Conservation (phyloP, 2,888 invertebrate species). For the Chrysina gloriosa region DNA sequence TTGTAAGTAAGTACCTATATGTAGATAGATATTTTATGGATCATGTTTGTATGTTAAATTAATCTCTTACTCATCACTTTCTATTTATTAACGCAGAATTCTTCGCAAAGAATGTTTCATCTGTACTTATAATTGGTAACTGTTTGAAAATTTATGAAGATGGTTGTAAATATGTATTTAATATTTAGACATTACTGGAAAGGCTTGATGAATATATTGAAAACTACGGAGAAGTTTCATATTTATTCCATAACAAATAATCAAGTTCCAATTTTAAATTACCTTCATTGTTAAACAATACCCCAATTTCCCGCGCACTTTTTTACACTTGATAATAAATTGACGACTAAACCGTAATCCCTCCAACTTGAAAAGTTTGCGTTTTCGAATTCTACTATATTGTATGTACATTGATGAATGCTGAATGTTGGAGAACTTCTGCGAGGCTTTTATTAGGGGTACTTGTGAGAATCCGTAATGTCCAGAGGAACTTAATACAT, state of each 20-base stretch:
- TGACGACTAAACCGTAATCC: constrained; percentile 6
- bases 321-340: constrained; percentile 1
- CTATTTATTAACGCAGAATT: constrained; percentile 7
- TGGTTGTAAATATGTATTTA: no score
- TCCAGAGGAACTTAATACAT: background rate
- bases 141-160: no score
- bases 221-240: no score
- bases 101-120: no score
- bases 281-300: constrained; percentile 6
- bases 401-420: background rate
- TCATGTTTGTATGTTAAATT: background rate
- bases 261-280: constrained; percentile 10
- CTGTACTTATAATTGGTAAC: no score
- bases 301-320: background rate
- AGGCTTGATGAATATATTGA: no score
- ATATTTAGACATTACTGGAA: no score
- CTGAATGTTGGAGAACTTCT: constrained; percentile 24
- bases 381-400: constrained; percentile 9
- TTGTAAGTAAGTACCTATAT: background rate
- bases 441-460: constrained; percentile 17
- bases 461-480: constrained; percentile 25
- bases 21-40: background rate
- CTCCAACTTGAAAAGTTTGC: constrained; percentile 23
- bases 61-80: background rate
- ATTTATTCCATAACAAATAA: background rate